Conservation (phyloP, 2,113 vertebrate species). For the Anseranas semipalmata region DNA sequence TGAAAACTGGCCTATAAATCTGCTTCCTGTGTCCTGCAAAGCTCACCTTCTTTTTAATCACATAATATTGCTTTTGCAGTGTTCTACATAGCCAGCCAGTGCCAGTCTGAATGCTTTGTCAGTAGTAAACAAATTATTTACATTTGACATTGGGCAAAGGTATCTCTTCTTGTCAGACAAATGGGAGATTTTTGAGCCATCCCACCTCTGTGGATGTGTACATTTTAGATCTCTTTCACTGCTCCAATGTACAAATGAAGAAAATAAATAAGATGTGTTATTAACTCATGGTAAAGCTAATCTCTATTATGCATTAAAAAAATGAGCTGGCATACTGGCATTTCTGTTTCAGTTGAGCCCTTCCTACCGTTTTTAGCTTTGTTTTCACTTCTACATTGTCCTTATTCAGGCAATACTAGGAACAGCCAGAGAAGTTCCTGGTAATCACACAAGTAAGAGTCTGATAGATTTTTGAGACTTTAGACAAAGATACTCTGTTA, state of each 20-base stretch:
- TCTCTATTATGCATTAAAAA: background rate
- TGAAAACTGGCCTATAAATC: background rate
- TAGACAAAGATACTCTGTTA: background rate
- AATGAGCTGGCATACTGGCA: accelerated
- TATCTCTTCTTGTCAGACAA: background rate
- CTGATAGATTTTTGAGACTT: background rate
- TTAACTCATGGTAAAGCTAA: background rate
- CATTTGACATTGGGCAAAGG: background rate
- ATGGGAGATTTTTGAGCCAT: background rate
- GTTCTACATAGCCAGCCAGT: background rate
- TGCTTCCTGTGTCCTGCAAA: background rate
- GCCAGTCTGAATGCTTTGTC: background rate
- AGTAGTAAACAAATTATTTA: background rate
- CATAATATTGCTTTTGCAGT: background rate
- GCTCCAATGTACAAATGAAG: background rate
- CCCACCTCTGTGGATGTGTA: background rate
- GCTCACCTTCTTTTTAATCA: background rate
- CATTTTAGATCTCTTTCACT: background rate
- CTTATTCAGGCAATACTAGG: background rate
- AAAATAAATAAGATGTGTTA: background rate
- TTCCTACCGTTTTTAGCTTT: background rate
- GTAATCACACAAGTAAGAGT: background rate
- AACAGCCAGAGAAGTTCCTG: background rate
- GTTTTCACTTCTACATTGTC: background rate
- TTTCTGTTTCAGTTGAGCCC: background rate